Evolutionary conservation across 2,888 invertebrate genomes (phyloP).

Genomic region (Julus scanicus): DNA sequence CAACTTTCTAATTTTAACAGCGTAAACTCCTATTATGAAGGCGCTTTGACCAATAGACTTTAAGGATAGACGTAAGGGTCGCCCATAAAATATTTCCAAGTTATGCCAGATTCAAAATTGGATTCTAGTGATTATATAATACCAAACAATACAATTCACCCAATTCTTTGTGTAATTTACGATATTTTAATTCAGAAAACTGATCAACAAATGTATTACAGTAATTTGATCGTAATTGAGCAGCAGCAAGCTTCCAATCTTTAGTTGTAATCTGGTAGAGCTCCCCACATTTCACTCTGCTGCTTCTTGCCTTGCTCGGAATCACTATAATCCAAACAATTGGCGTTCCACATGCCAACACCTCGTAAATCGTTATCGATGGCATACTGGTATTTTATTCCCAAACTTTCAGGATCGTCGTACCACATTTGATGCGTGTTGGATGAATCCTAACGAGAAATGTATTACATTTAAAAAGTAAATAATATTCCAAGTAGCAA

Average conservation of each 20-base stretch:
- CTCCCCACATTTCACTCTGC: conserved; percentile 58
- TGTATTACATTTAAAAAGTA: background rate
- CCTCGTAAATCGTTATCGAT: conserved; percentile 63
- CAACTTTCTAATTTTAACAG: background rate
- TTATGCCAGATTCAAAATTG: too few relatives aligned
- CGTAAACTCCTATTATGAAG: background rate
- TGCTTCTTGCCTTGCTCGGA: conserved; percentile 60
- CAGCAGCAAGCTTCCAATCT: background rate
- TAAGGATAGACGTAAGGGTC: background rate
- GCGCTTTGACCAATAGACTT: background rate
- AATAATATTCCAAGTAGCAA: background rate
- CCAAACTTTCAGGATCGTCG: conserved; percentile 65
- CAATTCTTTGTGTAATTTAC: background rate
- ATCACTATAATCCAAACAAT: conserved; percentile 63
- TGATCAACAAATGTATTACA: background rate
- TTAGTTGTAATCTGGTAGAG: conserved; percentile 52
- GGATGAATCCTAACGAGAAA: conserved; percentile 14
- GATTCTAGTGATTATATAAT: too few relatives aligned
- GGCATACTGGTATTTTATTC: conserved; percentile 64
- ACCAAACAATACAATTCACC: too few relatives aligned
- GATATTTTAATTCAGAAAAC: background rate
- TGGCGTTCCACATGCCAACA: conserved; percentile 67
- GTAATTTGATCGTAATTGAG: background rate
- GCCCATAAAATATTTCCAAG: background rate
- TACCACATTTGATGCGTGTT: conserved; percentile 64